Conservation (phyloP, 2,113 vertebrate genomes). For the Ifrita kowaldi region DNA sequence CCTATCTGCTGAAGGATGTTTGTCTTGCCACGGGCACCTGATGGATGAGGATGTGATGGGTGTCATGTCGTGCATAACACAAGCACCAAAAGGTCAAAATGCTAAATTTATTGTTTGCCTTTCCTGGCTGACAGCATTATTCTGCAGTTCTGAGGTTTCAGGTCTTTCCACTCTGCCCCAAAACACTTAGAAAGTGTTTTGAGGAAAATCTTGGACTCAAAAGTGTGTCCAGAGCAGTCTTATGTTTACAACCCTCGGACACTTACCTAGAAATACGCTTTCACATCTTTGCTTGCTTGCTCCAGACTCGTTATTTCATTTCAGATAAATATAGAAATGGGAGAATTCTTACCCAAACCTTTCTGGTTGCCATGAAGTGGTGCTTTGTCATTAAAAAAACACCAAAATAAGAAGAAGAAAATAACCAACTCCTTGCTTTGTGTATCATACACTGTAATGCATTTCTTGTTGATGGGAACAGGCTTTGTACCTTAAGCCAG, state of each 20-base stretch:
- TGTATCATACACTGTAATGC: background rate
- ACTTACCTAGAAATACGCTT: background rate
- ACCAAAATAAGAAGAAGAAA: rapidly evolving
- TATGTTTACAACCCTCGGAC: rapidly evolving
- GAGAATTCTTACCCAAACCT: background rate
- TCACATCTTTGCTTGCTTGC: background rate
- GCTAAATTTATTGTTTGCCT: background rate
- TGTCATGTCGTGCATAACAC: background rate
- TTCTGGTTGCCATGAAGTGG: background rate
- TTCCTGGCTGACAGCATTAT: background rate
- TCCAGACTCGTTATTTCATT: background rate
- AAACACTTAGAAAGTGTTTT: background rate
- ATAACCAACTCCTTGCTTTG: background rate
- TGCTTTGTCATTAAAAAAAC: background rate
- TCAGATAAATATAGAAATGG: background rate
- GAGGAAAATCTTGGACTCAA: background rate
- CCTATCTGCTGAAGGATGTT: background rate
- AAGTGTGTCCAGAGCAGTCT: background rate
- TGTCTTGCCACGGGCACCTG: background rate
- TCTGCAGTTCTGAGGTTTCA: background rate
- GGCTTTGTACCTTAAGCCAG: background rate
- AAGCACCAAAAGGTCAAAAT: background rate
- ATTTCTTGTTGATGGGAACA: background rate
- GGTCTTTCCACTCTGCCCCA: background rate
- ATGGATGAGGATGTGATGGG: background rate